A percentile compares a stretch with the other conserved stretches of the same genome.
These are phyloP conservation scores for Nebria salina DNA, from an alignment of 2,888 invertebrate species.

Conservation along the genomic window DNA sequence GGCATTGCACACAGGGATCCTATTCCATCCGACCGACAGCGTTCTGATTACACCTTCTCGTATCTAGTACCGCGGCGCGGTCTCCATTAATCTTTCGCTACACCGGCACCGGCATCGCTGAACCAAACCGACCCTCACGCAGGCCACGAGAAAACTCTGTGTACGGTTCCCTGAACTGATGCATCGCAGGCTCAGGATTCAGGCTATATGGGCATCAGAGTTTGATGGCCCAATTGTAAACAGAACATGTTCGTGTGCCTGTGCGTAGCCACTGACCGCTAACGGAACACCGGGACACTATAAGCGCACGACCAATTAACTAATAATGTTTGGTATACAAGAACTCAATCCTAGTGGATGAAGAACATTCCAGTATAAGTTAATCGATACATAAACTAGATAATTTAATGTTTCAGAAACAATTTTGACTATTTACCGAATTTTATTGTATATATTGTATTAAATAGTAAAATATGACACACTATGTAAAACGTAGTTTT, in stretches of 20 bases:
- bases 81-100: conserved; percentile 31
- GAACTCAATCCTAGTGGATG: background rate
- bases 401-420: no score
- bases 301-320: conserved; percentile 13
- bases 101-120: background rate
- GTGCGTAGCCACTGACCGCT: conserved; percentile 3
- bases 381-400: background rate
- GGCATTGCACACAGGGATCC: background rate
- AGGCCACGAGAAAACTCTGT: conserved; percentile 12
- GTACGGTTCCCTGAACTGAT: background rate
- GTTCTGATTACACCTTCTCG: conserved; percentile 39
- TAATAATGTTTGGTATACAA: background rate
- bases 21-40: conserved; percentile 29
- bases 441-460: no score
- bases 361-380: background rate
- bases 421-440: no score
- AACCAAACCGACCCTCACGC: background rate
- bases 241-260: conserved; percentile 8
- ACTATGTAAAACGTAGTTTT: no score
- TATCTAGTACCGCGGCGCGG: conserved; percentile 22
- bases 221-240: conserved; percentile 41
- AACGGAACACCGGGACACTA: background rate
- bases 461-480: no score
- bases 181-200: conserved; percentile 2
- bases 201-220: conserved; percentile 14